These are phyloP conservation scores for Vanessa tameamea DNA, from an alignment of 1,140 invertebrate species.

Conservation along the genomic window DNA sequence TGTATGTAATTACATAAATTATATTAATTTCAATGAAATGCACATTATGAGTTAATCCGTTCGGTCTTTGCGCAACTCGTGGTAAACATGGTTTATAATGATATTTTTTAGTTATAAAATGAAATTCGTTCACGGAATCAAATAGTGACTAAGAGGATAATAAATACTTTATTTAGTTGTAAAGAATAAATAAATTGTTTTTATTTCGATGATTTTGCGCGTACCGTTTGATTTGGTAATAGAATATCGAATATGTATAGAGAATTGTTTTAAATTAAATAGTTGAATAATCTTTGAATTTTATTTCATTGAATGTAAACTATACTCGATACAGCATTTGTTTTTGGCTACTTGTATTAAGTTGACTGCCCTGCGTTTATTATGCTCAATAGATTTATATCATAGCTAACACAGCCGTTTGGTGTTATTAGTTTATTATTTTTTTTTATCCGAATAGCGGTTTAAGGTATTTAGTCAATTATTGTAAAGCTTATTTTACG, in stretches of 20 bases:
- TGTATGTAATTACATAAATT: conserved; percentile 45
- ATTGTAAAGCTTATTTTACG: conserved; percentile 72
- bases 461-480: conserved; percentile 80
- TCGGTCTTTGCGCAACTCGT: conserved; percentile 1
- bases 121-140: neutral
- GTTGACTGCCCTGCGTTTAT: conserved; percentile 76
- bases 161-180: conserved; percentile 13
- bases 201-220: neutral
- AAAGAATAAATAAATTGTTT: neutral
- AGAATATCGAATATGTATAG: conserved; percentile 22
- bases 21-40: conserved; percentile 41
- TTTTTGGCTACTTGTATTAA: conserved; percentile 63
- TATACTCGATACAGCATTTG: conserved; percentile 77
- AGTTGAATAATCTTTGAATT: conserved; percentile 16
- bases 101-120: neutral
- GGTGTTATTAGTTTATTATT: conserved; percentile 70
- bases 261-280: conserved; percentile 23
- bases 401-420: conserved; percentile 48
- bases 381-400: conserved; percentile 77
- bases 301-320: conserved; percentile 53
- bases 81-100: neutral
- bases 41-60: conserved; percentile 28
- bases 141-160: conserved; percentile 5
- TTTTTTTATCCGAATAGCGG: conserved; percentile 54
- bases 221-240: conserved; percentile 29